Base-by-base conservation (phyloP, 2,113 vertebrate genomes). In the Apaloderma vittatum region DNA sequence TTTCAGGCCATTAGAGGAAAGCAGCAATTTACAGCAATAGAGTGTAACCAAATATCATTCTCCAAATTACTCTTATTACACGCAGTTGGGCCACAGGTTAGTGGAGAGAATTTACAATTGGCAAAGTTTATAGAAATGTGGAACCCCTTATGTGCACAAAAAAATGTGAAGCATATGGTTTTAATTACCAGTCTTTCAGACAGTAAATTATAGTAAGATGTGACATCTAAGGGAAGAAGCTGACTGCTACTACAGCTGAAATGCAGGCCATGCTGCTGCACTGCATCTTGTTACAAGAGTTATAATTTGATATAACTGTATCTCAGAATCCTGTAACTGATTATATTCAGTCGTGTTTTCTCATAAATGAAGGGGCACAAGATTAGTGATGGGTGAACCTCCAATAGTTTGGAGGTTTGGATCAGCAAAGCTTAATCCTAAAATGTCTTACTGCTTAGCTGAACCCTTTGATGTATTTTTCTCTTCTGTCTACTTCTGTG, bases 121-220 rank as follows among this genome's bases (percentile, higher is more conserved):
- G 66, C 62, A 86, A 81, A 81, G 49, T 70, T 90, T 85, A 92
- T 46, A 88, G 73, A 88, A 94, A 92, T 59, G 51, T 93, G 71
- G 49, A 95, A 79, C 46, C 43, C 51, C 29, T 77, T 89, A 59
- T 74, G 66, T 68, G 73, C 24, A 55, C 17, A 57, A 37, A 43
- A 51, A 75, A 76, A 73, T 30, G 13, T 36, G 19, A 72, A 85
- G 36, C 78, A 88, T 79, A 78, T 85, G 87, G 63, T 78, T 94
- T 96, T 97, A 94, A 95, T 96, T 90, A 89, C 65, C 92, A 96
- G 76, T 89, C 51, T 96, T 91, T 62, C 57, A 93, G 85, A 85
- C 46, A 94, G 77, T 91, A 94, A 96, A 95, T 92, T 74, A 71
- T 4, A 92, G 65, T 88, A 96, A 93, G 43, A 93, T 93, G 67